Conservation (phyloP, 2,113 vertebrate genomes). For the Hemiprocne comata region DNA sequence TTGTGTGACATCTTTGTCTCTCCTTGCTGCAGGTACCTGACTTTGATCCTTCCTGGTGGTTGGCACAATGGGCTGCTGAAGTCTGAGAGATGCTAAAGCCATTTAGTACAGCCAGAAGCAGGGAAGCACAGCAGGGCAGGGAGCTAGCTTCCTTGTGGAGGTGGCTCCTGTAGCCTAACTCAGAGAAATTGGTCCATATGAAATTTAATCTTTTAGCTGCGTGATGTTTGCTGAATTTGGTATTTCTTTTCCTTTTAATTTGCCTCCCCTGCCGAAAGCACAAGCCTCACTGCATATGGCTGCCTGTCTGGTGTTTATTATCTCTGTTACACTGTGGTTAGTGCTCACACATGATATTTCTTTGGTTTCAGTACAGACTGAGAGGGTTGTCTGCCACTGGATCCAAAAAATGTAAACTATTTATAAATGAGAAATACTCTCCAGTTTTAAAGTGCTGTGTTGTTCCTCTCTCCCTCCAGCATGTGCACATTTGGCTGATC, state of each 20-base stretch:
- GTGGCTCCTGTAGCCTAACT: background rate
- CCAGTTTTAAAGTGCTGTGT: constrained; percentile 69
- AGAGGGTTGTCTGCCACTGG: constrained; percentile 68
- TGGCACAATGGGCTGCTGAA: background rate
- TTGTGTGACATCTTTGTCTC: background rate
- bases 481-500: constrained; percentile 70
- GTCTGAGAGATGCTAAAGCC: background rate
- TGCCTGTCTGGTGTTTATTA: constrained; percentile 79
- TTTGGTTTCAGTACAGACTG: constrained; percentile 76
- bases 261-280: constrained; percentile 17
- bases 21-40: background rate
- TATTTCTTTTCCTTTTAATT: constrained; percentile 13
- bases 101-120: background rate
- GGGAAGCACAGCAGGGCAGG: background rate
- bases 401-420: constrained; percentile 81
- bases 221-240: background rate
- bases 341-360: constrained; percentile 73
- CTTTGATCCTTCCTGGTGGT: background rate
- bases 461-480: constrained; percentile 55
- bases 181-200: background rate
- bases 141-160: background rate
- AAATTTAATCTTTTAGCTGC: background rate
- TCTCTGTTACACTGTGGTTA: constrained; percentile 77
- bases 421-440: constrained; percentile 80
- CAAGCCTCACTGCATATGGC: constrained; percentile 18